Evolutionary conservation across 2,888 invertebrate genomes (phyloP).

Genomic region (Heliconius cydno): DNA sequence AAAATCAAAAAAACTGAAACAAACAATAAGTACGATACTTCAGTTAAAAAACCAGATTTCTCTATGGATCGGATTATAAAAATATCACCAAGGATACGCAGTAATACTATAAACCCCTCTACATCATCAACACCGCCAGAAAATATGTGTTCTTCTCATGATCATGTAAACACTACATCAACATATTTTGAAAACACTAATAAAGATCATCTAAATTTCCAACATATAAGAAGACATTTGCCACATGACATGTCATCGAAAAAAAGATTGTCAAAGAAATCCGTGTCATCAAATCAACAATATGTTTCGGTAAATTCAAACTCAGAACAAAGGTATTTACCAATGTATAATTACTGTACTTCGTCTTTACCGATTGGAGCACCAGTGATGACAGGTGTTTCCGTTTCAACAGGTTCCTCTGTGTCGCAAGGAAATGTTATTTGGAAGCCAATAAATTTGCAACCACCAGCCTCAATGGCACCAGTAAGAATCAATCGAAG

Average conservation of each 20-base stretch:
- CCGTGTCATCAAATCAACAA: constrained; percentile 24
- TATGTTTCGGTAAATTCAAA: constrained; percentile 26
- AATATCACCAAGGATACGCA: not conserved
- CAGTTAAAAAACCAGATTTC: not conserved
- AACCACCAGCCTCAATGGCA: constrained; percentile 50
- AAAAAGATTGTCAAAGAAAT: constrained; percentile 14
- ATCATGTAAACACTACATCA: not conserved
- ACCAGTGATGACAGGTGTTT: constrained; percentile 29
- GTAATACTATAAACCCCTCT: not conserved
- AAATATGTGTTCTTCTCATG: not conserved
- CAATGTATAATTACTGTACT: constrained; percentile 50
- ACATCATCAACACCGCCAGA: not conserved
- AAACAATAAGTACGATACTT: not conserved
- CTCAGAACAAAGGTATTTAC: constrained; percentile 41
- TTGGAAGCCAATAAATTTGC: constrained; percentile 62
- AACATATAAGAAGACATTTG: constrained; percentile 28
- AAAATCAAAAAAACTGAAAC: not conserved
- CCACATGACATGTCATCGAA: constrained; percentile 55
- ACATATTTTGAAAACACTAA: not conserved
- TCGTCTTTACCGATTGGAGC: constrained; percentile 47
- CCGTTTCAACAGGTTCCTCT: constrained; percentile 38
- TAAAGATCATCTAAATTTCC: not conserved
- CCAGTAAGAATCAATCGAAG: constrained; percentile 43
- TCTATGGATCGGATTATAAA: not conserved
- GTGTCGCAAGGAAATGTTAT: constrained; percentile 54